Evolutionary conservation across 92 coral and sea anemone species (phyloP).

Genomic region (Zoanthus sansibaricus): DNA sequence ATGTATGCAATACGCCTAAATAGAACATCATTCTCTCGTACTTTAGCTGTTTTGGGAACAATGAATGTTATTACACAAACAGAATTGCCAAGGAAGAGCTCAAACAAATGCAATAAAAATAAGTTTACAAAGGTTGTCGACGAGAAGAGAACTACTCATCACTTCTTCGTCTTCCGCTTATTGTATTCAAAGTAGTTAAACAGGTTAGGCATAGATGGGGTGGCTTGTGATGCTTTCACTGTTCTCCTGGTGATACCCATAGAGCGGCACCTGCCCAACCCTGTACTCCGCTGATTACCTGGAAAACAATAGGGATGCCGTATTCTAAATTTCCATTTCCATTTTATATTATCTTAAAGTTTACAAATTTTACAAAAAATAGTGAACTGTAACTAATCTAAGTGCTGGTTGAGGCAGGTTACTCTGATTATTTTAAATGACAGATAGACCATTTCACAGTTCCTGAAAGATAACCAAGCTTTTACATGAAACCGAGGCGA

Average conservation of each 20-base stretch:
- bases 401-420: no score
- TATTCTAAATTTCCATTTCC: no score
- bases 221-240: background rate
- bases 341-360: no score
- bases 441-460: no score
- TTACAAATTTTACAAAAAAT: no score
- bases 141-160: background rate
- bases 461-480: no score
- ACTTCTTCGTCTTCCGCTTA: slow-evolving; percentile 17
- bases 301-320: background rate
- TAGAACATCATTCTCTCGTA: background rate
- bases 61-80: background rate
- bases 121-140: no score
- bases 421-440: no score
- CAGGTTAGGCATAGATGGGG: slow-evolving; percentile 3
- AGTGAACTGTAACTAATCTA: no score
- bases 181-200: slow-evolving; percentile 42
- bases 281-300: slow-evolving; percentile 13
- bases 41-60: background rate
- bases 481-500: no score
- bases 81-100: background rate
- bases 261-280: slow-evolving; percentile 42
- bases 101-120: background rate
- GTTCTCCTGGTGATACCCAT: slow-evolving; percentile 35
- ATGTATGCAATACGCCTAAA: background rate